These are phyloP conservation scores for Himantopus leucocephalus DNA, from an alignment of 2,113 vertebrate species.

Conservation along the genomic window DNA sequence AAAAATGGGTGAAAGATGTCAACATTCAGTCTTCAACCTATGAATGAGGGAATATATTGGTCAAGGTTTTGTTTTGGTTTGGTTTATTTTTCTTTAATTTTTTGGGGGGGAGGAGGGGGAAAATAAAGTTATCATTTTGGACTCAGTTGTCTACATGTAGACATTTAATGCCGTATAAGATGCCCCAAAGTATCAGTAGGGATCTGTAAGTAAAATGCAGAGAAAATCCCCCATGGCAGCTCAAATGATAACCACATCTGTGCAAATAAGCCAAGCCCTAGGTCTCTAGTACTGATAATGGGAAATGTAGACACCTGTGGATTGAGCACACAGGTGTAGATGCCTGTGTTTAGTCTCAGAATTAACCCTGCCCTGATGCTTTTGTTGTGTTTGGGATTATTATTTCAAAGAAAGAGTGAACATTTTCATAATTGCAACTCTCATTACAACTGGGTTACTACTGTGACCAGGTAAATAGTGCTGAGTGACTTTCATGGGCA, in stretches of 20 bases:
- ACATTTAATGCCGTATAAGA: neutral
- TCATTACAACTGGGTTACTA: neutral
- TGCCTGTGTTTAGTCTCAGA: neutral
- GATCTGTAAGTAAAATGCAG: neutral
- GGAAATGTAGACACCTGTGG: neutral
- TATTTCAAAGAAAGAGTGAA: neutral
- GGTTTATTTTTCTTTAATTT: neutral
- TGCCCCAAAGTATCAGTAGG: neutral
- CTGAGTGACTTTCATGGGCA: neutral
- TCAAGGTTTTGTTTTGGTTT: neutral
- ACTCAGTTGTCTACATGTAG: neutral
- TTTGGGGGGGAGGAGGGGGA: fast-evolving
- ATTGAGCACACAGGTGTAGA: neutral
- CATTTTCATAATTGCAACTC: neutral
- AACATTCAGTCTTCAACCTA: neutral
- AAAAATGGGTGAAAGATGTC: neutral
- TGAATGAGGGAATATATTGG: neutral
- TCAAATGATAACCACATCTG: neutral
- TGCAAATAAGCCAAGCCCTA: neutral
- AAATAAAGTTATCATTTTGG: neutral
- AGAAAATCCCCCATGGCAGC: neutral
- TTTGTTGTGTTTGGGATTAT: neutral
- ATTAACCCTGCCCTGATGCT: neutral
- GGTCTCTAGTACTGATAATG: neutral
- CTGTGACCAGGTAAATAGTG: neutral